Evolutionary conservation across 2,888 invertebrate species (phyloP).

Genomic region (Tyria jacobaeae): DNA sequence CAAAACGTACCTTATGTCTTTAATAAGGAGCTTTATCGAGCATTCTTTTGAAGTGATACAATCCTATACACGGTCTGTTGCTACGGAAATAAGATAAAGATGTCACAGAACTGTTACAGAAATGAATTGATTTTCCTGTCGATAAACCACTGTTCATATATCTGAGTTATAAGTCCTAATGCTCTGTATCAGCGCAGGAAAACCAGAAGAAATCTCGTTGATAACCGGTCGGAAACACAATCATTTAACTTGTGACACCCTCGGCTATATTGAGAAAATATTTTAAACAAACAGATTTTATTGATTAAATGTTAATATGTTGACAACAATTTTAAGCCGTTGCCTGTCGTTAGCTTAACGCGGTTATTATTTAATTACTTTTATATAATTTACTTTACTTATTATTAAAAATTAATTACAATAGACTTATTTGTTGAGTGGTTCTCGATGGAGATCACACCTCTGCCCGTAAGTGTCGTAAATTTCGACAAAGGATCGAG

Average conservation of each 20-base stretch:
- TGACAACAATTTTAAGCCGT: background rate
- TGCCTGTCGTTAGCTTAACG: background rate
- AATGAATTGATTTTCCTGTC: constrained; percentile 25
- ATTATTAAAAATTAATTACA: too few relatives aligned
- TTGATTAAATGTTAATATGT: background rate
- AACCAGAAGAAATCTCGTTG: constrained; percentile 28
- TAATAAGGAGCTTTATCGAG: background rate
- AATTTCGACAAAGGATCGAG: too few relatives aligned
- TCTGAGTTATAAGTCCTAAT: background rate
- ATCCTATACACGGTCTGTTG: background rate
- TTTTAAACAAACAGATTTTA: constrained; percentile 1
- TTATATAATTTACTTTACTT: too few relatives aligned
- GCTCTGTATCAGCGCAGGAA: constrained; percentile 8
- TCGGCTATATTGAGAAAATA: background rate
- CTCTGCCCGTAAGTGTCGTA: too few relatives aligned
- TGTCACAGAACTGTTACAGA: constrained; percentile 4
- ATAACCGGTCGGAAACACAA: constrained; percentile 37
- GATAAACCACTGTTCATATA: constrained; percentile 2
- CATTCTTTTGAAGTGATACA: background rate
- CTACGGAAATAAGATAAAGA: constrained; percentile 8
- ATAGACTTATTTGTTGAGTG: too few relatives aligned
- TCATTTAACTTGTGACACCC: constrained; percentile 25
- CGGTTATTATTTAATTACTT: too few relatives aligned
- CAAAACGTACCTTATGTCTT: too few relatives aligned
- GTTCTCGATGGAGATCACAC: too few relatives aligned